These are phyloP conservation scores for Scyliorhinus canicula DNA, from an alignment of 2,797 vertebrate species.

Conservation along the genomic window DNA sequence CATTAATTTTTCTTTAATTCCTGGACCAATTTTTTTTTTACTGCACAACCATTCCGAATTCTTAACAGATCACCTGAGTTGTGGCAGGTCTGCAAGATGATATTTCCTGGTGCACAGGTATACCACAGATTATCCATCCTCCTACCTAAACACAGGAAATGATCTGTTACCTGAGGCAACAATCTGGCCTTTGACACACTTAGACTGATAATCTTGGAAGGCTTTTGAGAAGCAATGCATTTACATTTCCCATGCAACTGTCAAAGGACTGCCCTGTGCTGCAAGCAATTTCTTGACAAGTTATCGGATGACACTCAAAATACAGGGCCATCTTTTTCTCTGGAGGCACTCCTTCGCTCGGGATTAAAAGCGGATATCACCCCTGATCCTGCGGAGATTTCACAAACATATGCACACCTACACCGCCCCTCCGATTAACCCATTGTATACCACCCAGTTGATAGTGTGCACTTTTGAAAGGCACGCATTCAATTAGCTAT, in stretches of 20 bases:
- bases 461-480: background rate
- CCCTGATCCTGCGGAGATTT: background rate
- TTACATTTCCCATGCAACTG: conserved; percentile 43
- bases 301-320: conserved; percentile 2
- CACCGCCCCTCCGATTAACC: background rate
- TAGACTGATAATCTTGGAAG: conserved; percentile 47
- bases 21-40: conserved; percentile 41
- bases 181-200: conserved; percentile 47
- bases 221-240: conserved; percentile 50
- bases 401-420: background rate
- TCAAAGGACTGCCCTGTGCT: conserved; percentile 39
- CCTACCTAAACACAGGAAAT: conserved; percentile 50
- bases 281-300: background rate
- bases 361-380: background rate
- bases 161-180: conserved; percentile 48
- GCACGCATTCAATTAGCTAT: background rate
- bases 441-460: background rate
- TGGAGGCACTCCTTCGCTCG: background rate
- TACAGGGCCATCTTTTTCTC: background rate
- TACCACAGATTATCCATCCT: conserved; percentile 48
- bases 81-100: conserved; percentile 49
- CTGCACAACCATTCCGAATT: conserved; percentile 40
- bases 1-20: conserved; percentile 39
- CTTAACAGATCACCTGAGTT: conserved; percentile 44
- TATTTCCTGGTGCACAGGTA: conserved; percentile 49